Conservation (phyloP, 1,140 invertebrate genomes). For the Pseudomyrmex concolor region DNA sequence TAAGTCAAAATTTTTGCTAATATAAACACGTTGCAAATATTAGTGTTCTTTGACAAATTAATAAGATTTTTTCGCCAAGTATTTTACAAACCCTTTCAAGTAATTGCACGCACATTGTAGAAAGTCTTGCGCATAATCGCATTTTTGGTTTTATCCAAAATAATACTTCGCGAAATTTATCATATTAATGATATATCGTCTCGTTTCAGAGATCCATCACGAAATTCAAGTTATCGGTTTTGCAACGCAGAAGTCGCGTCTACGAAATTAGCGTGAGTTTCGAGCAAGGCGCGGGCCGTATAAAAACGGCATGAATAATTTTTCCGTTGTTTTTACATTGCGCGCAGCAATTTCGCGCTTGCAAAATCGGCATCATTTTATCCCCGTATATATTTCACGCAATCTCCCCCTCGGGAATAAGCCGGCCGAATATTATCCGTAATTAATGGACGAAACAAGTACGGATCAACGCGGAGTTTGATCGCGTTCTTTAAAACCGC, state of each 20-base stretch:
- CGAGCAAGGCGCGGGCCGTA: constrained; percentile 34
- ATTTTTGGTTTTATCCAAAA: neutral
- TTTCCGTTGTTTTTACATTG: constrained; percentile 47
- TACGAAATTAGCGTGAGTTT: constrained; percentile 57
- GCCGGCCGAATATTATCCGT: constrained; percentile 46
- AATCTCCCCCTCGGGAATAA: constrained; percentile 30
- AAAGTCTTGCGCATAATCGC: neutral
- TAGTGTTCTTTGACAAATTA: neutral
- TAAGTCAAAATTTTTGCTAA: too few relatives aligned
- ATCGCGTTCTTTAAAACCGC: constrained; percentile 48
- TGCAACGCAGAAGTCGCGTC: constrained; percentile 42
- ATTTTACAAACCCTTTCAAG: neutral
- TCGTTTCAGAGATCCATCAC: neutral
- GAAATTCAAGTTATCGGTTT: constrained; percentile 43
- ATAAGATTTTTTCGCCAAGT: neutral
- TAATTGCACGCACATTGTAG: neutral
- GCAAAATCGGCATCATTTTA: constrained; percentile 52
- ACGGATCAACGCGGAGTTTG: constrained; percentile 32
- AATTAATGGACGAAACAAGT: constrained; percentile 53
- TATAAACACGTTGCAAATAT: neutral
- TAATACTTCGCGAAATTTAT: constrained; percentile 10
- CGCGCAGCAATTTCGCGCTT: constrained; percentile 48
- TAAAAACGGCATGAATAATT: constrained; percentile 60
- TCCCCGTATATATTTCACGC: constrained; percentile 55
- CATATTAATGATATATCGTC: constrained; percentile 5